phyloP scores from a whole-genome alignment of 2,888 invertebrate genomes.

The Tenthredo scrophulariae region DNA sequence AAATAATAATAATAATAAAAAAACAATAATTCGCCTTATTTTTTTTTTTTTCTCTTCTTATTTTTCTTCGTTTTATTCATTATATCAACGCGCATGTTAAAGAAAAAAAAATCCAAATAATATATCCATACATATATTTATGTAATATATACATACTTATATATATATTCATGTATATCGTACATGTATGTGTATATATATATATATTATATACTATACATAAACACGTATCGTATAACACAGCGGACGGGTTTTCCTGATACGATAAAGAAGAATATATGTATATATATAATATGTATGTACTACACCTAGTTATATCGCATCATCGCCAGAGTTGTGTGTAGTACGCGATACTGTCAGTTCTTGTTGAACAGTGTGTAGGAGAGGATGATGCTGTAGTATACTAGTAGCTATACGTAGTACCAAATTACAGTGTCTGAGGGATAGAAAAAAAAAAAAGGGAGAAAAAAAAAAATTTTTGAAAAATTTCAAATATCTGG shows the following conservation, averaged over 20 bases:
- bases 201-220: too few species aligned
- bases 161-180: too few species aligned
- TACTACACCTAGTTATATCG: background rate
- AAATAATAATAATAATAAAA: background rate
- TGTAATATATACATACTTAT: too few species aligned
- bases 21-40: background rate
- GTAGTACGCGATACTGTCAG: slow-evolving; percentile 16
- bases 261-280: background rate
- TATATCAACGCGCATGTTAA: background rate
- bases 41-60: background rate
- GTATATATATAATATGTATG: background rate
- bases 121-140: too few species aligned
- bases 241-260: too few species aligned
- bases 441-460: background rate
- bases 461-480: too few species aligned
- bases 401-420: too few species aligned
- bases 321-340: too few species aligned
- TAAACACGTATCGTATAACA: too few species aligned
- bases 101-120: background rate
- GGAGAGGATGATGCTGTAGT: slow-evolving; percentile 17
- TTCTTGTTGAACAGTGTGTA: slow-evolving; percentile 42
- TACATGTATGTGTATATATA: too few species aligned
- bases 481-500: too few species aligned
- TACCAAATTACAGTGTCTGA: background rate
- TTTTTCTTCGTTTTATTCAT: background rate